Evolutionary conservation across 2,888 invertebrate species (phyloP).

Genomic region (Glomeris marginata): DNA sequence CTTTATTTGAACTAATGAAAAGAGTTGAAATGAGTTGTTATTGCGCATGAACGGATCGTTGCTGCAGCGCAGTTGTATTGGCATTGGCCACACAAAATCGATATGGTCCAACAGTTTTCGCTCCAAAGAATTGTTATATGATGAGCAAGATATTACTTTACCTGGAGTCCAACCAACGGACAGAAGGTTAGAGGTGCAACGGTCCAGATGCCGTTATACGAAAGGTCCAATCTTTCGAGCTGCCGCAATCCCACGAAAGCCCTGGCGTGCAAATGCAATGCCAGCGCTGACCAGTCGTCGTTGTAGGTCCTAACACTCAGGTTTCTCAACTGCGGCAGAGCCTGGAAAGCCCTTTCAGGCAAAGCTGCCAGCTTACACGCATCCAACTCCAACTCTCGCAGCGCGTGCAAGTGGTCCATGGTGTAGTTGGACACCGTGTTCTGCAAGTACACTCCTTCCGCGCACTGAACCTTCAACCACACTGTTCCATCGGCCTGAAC

Average conservation of each 20-base stretch:
- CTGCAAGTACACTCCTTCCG: conserved; percentile 61
- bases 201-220: conserved; percentile 37
- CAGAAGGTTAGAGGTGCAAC: conserved; percentile 20
- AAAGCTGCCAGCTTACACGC: conserved; percentile 47
- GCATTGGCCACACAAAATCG: too few species aligned
- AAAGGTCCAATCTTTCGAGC: conserved; percentile 60
- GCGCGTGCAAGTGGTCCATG: conserved; percentile 40
- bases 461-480: conserved; percentile 60
- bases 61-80: too few species aligned
- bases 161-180: conserved; percentile 17
- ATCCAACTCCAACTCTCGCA: conserved; percentile 57
- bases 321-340: conserved; percentile 47
- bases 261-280: conserved; percentile 54
- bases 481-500: conserved; percentile 71
- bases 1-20: too few species aligned
- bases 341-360: conserved; percentile 37
- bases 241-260: conserved; percentile 62
- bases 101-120: too few species aligned
- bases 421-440: conserved; percentile 41
- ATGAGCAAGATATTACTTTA: too few species aligned
- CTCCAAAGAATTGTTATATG: too few species aligned
- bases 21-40: too few species aligned
- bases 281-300: conserved; percentile 64
- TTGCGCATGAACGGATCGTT: too few species aligned
- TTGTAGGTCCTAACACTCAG: conserved; percentile 57